Percentiles rank a stretch among this genome's conserved stretches.
phyloP scores from a whole-genome alignment of 2,888 invertebrate genomes.

The Encarsia formosa region DNA sequence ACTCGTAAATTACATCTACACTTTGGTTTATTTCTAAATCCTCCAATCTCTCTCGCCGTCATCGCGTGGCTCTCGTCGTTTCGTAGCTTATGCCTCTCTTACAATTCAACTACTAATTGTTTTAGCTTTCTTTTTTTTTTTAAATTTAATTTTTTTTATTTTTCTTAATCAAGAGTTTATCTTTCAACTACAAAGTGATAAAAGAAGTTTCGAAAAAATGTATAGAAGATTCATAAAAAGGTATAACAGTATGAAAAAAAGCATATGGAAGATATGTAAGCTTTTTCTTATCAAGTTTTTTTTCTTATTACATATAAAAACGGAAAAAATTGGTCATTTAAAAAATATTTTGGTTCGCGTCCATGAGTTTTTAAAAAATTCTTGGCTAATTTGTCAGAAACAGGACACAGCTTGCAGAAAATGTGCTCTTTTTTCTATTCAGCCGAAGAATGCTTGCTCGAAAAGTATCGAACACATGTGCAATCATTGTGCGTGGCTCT shows the following conservation, averaged over 20 bases:
- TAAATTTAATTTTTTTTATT: too few species aligned
- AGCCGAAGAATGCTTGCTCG: background rate
- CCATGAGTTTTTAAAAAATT: background rate
- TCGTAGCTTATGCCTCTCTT: conserved; percentile 5
- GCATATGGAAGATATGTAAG: conserved; percentile 23
- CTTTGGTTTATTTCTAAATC: conserved; percentile 20
- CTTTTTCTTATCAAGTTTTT: conserved; percentile 2
- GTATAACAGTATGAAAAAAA: conserved; percentile 20
- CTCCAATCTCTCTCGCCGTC: conserved; percentile 15
- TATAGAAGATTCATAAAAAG: conserved; percentile 24
- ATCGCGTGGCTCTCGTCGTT: conserved; percentile 19
- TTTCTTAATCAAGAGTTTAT: background rate
- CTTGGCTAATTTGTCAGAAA: too few species aligned
- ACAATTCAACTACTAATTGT: too few species aligned
- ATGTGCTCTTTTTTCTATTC: background rate
- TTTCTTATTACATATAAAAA: background rate
- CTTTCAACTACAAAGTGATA: conserved; percentile 12
- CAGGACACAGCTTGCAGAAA: too few species aligned
- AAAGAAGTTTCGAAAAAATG: conserved; percentile 26
- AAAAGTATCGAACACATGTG: conserved; percentile 25
- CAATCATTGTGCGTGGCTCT: conserved; percentile 32
- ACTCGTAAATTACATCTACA: conserved; percentile 17
- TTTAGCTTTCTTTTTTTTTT: too few species aligned
- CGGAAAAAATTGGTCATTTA: conserved; percentile 20
- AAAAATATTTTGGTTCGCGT: conserved; percentile 13